phyloP scores from a whole-genome alignment of 2,797 vertebrate species.

The Bucorvus abyssinicus region DNA sequence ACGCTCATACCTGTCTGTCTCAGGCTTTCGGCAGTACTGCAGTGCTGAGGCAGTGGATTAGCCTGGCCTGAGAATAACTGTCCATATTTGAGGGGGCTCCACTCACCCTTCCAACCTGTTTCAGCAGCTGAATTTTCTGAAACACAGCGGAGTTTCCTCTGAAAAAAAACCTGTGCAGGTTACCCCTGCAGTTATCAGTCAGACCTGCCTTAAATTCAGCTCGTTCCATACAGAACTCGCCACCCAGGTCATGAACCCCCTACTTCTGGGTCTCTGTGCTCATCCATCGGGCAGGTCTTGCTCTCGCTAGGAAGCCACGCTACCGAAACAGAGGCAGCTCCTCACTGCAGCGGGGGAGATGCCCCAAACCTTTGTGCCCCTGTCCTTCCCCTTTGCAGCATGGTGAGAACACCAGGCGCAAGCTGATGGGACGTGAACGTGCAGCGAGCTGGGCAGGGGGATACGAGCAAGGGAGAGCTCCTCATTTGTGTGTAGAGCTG shows the following conservation, averaged over 20 bases:
- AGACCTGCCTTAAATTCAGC: background rate
- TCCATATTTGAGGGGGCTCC: background rate
- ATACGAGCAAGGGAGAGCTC: background rate
- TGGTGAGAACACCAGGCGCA: background rate
- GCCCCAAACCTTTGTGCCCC: background rate
- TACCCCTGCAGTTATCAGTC: background rate
- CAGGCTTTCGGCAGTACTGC: background rate
- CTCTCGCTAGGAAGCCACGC: background rate
- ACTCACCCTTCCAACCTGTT: background rate
- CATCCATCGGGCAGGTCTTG: background rate
- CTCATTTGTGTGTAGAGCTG: background rate
- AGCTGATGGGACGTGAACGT: constrained; percentile 44
- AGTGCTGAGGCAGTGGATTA: background rate
- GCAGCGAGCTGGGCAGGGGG: constrained; percentile 9
- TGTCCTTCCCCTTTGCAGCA: background rate
- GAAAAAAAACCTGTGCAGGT: background rate
- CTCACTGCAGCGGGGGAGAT: background rate
- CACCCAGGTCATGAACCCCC: background rate
- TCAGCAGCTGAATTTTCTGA: background rate
- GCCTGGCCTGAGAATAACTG: background rate
- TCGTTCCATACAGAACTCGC: background rate
- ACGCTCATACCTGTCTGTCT: background rate
- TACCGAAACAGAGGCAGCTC: background rate
- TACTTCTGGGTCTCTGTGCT: background rate
- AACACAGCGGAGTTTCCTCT: background rate